Evolutionary conservation across 2,888 invertebrate genomes (phyloP).

Genomic region (Automeris io): DNA sequence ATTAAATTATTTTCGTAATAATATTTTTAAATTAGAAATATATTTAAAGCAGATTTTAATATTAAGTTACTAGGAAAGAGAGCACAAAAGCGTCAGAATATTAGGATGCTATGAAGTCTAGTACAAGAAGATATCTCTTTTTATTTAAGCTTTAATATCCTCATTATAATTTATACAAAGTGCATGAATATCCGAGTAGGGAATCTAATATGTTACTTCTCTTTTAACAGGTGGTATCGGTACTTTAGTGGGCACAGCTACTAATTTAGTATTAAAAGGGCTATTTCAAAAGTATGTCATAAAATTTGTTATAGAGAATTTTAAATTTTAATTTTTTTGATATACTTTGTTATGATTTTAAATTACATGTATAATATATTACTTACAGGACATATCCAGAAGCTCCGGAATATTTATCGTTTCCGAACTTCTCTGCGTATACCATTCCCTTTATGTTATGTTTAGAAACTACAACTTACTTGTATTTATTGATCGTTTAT

Average conservation of each 20-base stretch:
- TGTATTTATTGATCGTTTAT: constrained; percentile 27
- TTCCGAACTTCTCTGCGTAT: constrained; percentile 33
- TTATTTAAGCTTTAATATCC: no score
- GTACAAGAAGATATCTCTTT: no score
- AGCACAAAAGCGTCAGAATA: no score
- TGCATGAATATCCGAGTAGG: no score
- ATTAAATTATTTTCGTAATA: no score
- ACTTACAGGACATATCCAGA: constrained; percentile 71
- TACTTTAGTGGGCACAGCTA: constrained; percentile 83
- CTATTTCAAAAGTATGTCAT: constrained; percentile 75
- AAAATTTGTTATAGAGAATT: background rate
- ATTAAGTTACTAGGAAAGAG: no score
- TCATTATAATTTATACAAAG: no score
- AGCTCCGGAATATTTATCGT: constrained; percentile 54
- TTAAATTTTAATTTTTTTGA: background rate
- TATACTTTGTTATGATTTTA: background rate
- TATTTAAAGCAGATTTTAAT: no score
- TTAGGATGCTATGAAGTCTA: no score
- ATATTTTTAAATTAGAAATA: no score
- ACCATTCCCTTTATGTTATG: constrained; percentile 31
- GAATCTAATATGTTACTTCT: no score
- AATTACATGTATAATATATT: background rate
- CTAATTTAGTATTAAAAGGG: constrained; percentile 88
- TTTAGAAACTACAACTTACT: constrained; percentile 21
- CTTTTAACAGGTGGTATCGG: constrained; percentile 80